These are phyloP conservation scores for Euura lappo DNA, from an alignment of 1,140 invertebrate genomes.

Conservation along the genomic window DNA sequence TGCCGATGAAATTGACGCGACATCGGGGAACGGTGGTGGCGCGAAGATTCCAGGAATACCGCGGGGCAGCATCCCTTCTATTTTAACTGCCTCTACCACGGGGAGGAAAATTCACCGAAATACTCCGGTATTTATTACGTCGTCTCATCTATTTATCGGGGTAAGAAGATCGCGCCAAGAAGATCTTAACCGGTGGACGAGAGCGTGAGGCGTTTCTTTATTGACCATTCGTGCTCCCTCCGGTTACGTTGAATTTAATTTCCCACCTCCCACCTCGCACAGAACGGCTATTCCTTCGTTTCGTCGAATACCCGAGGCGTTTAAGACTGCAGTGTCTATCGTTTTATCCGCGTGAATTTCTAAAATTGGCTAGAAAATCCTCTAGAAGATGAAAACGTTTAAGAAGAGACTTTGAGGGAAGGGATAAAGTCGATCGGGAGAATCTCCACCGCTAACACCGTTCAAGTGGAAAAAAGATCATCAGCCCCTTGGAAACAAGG, in stretches of 20 bases:
- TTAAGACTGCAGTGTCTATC: too few species aligned
- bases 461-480: background rate
- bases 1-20: background rate
- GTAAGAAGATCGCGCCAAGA: background rate
- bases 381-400: too few species aligned
- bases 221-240: background rate
- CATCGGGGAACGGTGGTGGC: too few species aligned
- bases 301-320: background rate
- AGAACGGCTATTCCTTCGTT: background rate
- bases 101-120: background rate
- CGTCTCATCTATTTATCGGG: background rate
- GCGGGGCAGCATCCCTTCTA: background rate
- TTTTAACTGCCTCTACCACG: background rate
- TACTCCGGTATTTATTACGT: background rate
- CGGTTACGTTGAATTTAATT: background rate
- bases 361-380: too few species aligned
- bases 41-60: too few species aligned
- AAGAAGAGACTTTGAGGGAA: too few species aligned
- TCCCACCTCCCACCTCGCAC: background rate
- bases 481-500: conserved; percentile 1
- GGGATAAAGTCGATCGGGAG: too few species aligned
- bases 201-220: background rate
- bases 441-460: too few species aligned
- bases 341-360: too few species aligned
- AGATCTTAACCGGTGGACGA: background rate